These are phyloP conservation scores for Psylliodes chrysocephalus DNA, from an alignment of 2,888 invertebrate genomes.

Conservation along the genomic window DNA sequence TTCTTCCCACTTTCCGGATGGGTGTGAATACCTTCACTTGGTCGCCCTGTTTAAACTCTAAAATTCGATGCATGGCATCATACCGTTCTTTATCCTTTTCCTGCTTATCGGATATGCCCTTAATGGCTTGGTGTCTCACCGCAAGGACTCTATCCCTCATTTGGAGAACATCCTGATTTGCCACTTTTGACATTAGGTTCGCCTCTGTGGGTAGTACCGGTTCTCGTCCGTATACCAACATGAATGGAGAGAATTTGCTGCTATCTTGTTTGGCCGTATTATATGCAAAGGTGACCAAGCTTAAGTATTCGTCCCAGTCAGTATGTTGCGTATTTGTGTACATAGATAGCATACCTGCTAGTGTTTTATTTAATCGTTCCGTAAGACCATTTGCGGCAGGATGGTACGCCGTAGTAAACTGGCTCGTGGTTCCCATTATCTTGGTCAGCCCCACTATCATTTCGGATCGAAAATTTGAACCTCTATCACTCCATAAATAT, in stretches of 20 bases:
- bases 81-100: neutral
- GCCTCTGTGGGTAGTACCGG: too few species aligned
- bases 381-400: too few species aligned
- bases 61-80: neutral
- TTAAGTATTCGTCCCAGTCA: constrained; percentile 30
- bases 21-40: constrained; percentile 15
- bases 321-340: constrained; percentile 38
- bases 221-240: too few species aligned
- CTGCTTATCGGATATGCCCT: constrained; percentile 4
- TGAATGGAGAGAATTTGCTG: constrained; percentile 20
- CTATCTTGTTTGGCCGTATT: constrained; percentile 28
- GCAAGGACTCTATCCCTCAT: constrained; percentile 21
- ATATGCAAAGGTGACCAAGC: too few species aligned
- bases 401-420: too few species aligned
- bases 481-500: constrained; percentile 35
- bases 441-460: constrained; percentile 20
- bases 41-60: neutral
- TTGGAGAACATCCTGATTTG: neutral
- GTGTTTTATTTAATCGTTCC: constrained; percentile 46
- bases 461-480: constrained; percentile 38
- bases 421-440: too few species aligned
- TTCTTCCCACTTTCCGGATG: constrained; percentile 35
- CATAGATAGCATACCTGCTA: constrained; percentile 39
- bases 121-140: constrained; percentile 5
- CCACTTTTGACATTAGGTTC: neutral